phyloP scores from a whole-genome alignment of 2,797 vertebrate species.

The Sebastes minor region DNA sequence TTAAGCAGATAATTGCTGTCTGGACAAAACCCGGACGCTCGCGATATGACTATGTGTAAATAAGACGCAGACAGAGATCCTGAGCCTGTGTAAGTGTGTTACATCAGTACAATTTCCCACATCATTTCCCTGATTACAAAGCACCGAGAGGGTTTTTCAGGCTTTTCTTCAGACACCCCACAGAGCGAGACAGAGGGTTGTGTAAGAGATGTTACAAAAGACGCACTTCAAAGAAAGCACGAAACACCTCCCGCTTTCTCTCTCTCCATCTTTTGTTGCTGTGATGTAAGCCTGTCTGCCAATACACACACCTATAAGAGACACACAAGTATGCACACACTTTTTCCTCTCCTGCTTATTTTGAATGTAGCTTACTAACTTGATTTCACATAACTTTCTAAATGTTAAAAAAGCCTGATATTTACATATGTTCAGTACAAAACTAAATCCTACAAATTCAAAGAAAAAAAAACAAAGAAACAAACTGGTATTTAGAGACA shows the following conservation, averaged over 20 bases:
- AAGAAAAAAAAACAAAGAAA: not conserved
- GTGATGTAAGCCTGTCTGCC: constrained; percentile 26
- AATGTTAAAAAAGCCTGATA: not conserved
- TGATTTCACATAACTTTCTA: not conserved
- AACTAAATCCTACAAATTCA: not conserved
- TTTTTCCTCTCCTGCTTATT: not conserved
- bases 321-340: not conserved
- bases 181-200: constrained; percentile 8
- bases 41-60: not conserved
- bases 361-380: not conserved
- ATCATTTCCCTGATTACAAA: constrained; percentile 7
- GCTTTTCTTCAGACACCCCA: constrained; percentile 21
- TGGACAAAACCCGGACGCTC: not conserved
- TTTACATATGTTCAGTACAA: not conserved
- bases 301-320: not conserved
- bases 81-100: not conserved
- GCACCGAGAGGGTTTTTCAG: not conserved
- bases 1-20: not conserved
- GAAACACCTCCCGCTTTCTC: constrained; percentile 1
- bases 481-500: not conserved
- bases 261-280: constrained; percentile 14
- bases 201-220: constrained; percentile 49
- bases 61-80: not conserved
- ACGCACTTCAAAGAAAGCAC: constrained; percentile 27
- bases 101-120: constrained; percentile 19